Evolutionary conservation across 2,797 vertebrate genomes (phyloP), one percentile per base, ranked within the genome.

Genomic region (Lepilemur septentrionalis): DNA sequence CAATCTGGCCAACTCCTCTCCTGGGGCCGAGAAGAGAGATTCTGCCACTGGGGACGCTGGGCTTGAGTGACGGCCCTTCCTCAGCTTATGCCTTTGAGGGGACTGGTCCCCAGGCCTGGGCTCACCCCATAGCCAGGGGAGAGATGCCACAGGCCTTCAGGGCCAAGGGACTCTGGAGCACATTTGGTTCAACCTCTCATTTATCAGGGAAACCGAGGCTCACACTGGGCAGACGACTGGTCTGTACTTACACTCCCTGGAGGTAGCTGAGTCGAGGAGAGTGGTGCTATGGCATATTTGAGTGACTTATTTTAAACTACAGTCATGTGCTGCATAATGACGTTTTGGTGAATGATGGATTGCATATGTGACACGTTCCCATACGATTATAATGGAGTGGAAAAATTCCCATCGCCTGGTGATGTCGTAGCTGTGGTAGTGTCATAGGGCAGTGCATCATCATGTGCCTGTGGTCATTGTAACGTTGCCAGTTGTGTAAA

Each of bases 231-330:
- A 13, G 48, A 7, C 0, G 0, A 15, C 65, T 25, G 9, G 28
- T 18, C 30, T 5, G 14, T 0, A 18, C 48, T 10, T 65, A 69
- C 25, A 32, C 15, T 1, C 5, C 41, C 28, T 3, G 57, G 55
- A 48, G 48, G 57, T 3, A n/a, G 28, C 46, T 11, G 17, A 43
- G 79, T 9, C 1, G 38, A 86, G 57, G 83, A 25, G 14, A 57
- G 50, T 4, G 13, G 32, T 17, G 57, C 48, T 41, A 5, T 4
- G 10, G 59, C 0, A 0, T 38, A 20, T 57, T 8, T 41, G 73
- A 73, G 30, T 11, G 87, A 43, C 25, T 92, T 70, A 50, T 86
- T 95, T 94, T 32, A 83, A 79, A 94, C 73, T 32, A 52, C 0
- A 55, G 48, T 25, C n/a, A 25, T 1, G n/a, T 50, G 8, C 22